A percentile compares a stretch with the other conserved stretches of the same genome.
phyloP scores from a whole-genome alignment of 2,113 vertebrate species.

The Canis aureus region DNA sequence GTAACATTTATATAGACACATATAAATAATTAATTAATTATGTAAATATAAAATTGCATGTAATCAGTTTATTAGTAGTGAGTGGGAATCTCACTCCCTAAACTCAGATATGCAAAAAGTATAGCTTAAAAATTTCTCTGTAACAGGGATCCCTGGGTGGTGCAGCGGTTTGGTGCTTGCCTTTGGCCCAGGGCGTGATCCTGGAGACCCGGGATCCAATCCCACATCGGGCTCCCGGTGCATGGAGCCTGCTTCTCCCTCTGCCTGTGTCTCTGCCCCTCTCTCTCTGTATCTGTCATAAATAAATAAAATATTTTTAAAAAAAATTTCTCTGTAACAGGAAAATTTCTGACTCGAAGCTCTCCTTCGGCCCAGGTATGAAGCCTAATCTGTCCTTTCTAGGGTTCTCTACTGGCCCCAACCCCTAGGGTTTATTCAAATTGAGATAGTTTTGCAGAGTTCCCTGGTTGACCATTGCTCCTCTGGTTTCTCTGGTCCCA shows the following conservation, averaged over 20 bases:
- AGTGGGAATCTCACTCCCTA: background rate
- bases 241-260: too few species aligned
- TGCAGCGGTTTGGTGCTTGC: too few species aligned
- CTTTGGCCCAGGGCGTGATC: too few species aligned
- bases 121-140: background rate
- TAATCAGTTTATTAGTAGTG: background rate
- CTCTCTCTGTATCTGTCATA: too few species aligned
- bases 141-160: background rate
- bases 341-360: background rate
- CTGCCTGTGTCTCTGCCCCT: too few species aligned
- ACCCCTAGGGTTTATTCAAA: background rate
- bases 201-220: too few species aligned
- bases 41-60: background rate
- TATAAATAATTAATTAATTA: background rate
- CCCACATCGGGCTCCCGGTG: too few species aligned
- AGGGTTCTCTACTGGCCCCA: background rate
- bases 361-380: background rate
- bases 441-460: background rate
- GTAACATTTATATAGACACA: background rate
- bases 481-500: background rate
- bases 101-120: background rate
- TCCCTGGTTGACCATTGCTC: background rate
- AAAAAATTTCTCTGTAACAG: background rate
- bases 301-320: too few species aligned
- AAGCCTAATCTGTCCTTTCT: background rate